Evolutionary conservation across 2,888 invertebrate species (phyloP).

Genomic region (Drosophila multiciliata): DNA sequence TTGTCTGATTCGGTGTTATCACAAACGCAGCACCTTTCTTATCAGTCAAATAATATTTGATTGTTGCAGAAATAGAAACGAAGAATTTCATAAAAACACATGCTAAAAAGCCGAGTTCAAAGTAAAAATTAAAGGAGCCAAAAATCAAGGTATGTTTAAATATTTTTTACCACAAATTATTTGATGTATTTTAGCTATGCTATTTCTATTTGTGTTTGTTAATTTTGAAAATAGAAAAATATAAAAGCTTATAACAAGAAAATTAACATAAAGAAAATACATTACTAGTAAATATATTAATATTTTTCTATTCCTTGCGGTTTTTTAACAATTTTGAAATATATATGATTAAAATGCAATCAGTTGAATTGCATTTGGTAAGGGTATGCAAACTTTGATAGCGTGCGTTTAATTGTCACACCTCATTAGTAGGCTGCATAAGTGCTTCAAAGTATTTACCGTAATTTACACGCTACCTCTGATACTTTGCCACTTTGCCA

Average conservation of each 20-base stretch:
- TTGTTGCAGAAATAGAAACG: slow-evolving; percentile 46
- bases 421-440: slow-evolving; percentile 68
- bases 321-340: background rate
- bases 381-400: background rate
- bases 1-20: slow-evolving; percentile 39
- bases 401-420: slow-evolving; percentile 66
- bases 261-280: background rate
- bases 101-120: slow-evolving; percentile 27
- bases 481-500: background rate
- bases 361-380: background rate
- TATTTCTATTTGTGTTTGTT: background rate
- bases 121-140: slow-evolving; percentile 17
- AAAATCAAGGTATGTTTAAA: slow-evolving; percentile 37
- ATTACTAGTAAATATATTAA: background rate
- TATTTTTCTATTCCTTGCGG: background rate
- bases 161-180: background rate
- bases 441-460: slow-evolving; percentile 68
- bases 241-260: no score
- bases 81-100: slow-evolving; percentile 32
- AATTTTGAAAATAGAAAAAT: background rate
- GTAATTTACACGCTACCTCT: slow-evolving; percentile 65
- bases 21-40: slow-evolving; percentile 42
- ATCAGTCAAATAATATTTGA: slow-evolving; percentile 55
- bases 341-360: background rate
- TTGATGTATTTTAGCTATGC: background rate